These are phyloP conservation scores for Xiphophorus maculatus DNA, from an alignment of 2,113 vertebrate species.

Conservation along the genomic window DNA sequence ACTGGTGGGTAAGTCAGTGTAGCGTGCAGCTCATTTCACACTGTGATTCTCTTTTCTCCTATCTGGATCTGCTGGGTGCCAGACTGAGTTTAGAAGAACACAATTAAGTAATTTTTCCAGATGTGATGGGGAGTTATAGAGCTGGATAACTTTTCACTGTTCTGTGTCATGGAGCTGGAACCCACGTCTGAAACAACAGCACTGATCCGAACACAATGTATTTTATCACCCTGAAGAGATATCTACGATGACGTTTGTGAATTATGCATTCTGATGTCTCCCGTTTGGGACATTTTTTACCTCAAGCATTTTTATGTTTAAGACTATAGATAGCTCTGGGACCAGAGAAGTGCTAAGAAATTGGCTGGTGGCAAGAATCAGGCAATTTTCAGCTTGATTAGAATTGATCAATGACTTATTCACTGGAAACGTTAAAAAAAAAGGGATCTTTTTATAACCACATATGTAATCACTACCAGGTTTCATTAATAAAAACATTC, in stretches of 20 bases:
- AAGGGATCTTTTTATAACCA: background rate
- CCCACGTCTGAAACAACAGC: constrained; percentile 43
- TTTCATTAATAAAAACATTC: no score
- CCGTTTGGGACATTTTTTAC: background rate
- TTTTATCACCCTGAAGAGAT: constrained; percentile 19
- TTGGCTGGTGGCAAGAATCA: background rate
- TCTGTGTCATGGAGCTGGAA: constrained; percentile 36
- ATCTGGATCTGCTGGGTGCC: constrained; percentile 68
- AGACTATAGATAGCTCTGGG: background rate
- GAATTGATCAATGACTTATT: background rate
- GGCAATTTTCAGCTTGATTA: background rate
- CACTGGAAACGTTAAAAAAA: background rate
- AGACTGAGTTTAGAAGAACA: constrained; percentile 66
- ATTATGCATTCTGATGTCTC: background rate
- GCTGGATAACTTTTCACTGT: constrained; percentile 45
- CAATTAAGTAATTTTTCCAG: constrained; percentile 67
- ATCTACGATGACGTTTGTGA: constrained; percentile 2
- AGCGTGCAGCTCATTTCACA: constrained; percentile 73
- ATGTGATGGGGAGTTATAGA: constrained; percentile 58
- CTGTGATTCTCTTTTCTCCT: constrained; percentile 63
- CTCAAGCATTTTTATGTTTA: background rate
- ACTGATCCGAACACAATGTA: constrained; percentile 17
- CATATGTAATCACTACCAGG: background rate
- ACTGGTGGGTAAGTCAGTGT: constrained; percentile 43
- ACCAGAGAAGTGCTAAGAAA: background rate